phyloP scores from a whole-genome alignment of 2,888 invertebrate species.

The Dascillus cervinus region DNA sequence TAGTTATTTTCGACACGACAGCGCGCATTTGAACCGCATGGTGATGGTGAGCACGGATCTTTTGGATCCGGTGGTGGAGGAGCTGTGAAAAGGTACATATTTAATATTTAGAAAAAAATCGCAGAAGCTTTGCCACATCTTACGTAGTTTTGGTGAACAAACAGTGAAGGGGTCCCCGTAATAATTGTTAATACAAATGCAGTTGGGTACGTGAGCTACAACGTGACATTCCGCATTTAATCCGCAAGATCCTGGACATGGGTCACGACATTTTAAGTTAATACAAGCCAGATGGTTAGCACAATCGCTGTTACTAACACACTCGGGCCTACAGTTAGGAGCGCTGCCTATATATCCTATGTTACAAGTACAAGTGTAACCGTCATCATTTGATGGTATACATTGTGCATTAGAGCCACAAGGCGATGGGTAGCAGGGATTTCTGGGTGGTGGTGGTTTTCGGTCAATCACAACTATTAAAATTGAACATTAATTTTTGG shows the following conservation, averaged over 20 bases:
- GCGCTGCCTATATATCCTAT: slow-evolving; percentile 66
- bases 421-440: slow-evolving; percentile 62
- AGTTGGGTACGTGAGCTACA: slow-evolving; percentile 66
- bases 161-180: slow-evolving; percentile 60
- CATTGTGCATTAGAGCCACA: slow-evolving; percentile 62
- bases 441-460: slow-evolving; percentile 26
- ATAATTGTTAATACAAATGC: slow-evolving; percentile 59
- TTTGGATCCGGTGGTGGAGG: slow-evolving; percentile 36
- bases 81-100: slow-evolving; percentile 28
- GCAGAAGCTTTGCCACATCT: slow-evolving; percentile 36
- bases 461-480: no score
- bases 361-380: slow-evolving; percentile 58
- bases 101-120: slow-evolving; percentile 3
- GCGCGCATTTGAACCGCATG: slow-evolving; percentile 73
- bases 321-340: slow-evolving; percentile 62
- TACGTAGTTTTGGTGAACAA: slow-evolving; percentile 51
- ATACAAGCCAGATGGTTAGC: slow-evolving; percentile 59
- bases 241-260: slow-evolving; percentile 68
- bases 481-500: no score
- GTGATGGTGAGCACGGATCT: slow-evolving; percentile 74
- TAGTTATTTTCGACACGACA: slow-evolving; percentile 63
- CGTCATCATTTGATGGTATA: slow-evolving; percentile 61
- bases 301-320: slow-evolving; percentile 65
- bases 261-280: slow-evolving; percentile 63
- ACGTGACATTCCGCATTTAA: slow-evolving; percentile 64